These are phyloP conservation scores for Fistularia commersonii DNA, from an alignment of 2,797 vertebrate genomes.

Conservation along the genomic window DNA sequence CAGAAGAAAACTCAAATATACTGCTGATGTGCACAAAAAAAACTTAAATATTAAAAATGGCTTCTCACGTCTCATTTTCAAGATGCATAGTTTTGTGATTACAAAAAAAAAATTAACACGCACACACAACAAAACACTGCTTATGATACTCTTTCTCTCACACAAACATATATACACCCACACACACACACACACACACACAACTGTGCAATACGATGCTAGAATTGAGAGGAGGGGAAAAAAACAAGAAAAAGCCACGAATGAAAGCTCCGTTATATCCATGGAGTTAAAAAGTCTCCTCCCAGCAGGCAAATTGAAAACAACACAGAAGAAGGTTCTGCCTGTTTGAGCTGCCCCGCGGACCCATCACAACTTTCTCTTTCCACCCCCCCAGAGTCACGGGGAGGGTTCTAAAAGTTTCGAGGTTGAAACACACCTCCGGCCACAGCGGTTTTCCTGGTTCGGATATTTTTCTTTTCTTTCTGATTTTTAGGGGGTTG, in stretches of 20 bases:
- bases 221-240: conserved; percentile 6
- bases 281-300: too few species aligned
- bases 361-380: too few species aligned
- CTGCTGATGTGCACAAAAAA: conserved; percentile 45
- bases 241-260: conserved; percentile 41
- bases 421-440: too few species aligned
- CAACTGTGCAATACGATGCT: conserved; percentile 58
- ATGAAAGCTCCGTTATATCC: conserved; percentile 22
- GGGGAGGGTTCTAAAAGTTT: too few species aligned
- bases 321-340: too few species aligned
- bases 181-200: conserved; percentile 24
- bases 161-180: conserved; percentile 16
- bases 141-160: conserved; percentile 1
- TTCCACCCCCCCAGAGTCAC: too few species aligned
- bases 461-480: too few species aligned
- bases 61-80: conserved; percentile 50
- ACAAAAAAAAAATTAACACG: conserved; percentile 27
- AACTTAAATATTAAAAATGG: conserved; percentile 52
- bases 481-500: too few species aligned
- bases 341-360: too few species aligned
- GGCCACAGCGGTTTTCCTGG: too few species aligned
- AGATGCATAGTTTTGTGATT: conserved; percentile 56
- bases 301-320: too few species aligned
- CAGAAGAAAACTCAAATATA: conserved; percentile 50
- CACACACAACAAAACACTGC: conserved; percentile 11